These are phyloP conservation scores for Calyptomena viridis DNA, from an alignment of 2,113 vertebrate genomes.

Conservation along the genomic window DNA sequence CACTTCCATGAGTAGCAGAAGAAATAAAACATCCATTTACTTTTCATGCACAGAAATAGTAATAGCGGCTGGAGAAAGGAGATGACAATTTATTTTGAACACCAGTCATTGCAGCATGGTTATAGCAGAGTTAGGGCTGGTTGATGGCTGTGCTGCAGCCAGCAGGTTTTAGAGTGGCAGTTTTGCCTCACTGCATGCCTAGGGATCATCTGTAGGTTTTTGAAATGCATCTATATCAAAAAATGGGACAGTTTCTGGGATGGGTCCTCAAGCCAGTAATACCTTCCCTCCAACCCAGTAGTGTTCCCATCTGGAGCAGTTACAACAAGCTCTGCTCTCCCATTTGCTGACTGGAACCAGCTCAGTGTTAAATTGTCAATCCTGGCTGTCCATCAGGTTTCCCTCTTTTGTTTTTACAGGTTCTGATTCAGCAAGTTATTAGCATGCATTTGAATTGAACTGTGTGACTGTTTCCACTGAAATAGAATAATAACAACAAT, in stretches of 20 bases:
- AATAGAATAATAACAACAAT: neutral
- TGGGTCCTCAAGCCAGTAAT: neutral
- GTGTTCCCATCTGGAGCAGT: neutral
- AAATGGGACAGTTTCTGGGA: neutral
- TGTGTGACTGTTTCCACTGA: neutral
- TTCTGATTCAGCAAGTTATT: neutral
- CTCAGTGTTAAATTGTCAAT: neutral
- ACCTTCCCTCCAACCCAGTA: neutral
- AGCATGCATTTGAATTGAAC: neutral
- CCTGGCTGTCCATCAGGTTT: neutral
- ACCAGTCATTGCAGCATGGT: neutral
- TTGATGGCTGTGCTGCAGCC: neutral
- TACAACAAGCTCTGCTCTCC: neutral
- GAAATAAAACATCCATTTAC: constrained; percentile 42
- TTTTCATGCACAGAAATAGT: constrained; percentile 13
- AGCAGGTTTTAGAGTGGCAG: neutral
- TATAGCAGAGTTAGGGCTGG: neutral
- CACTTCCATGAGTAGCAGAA: neutral
- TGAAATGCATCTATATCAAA: neutral
- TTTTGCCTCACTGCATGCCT: neutral
- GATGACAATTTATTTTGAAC: constrained; percentile 27
- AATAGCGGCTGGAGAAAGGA: constrained; percentile 7
- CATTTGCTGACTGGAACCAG: neutral
- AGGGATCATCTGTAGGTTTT: neutral
- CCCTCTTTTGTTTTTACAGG: neutral